These are phyloP conservation scores for Oegoconia quadripuncta DNA, from an alignment of 2,888 invertebrate species.

Conservation along the genomic window DNA sequence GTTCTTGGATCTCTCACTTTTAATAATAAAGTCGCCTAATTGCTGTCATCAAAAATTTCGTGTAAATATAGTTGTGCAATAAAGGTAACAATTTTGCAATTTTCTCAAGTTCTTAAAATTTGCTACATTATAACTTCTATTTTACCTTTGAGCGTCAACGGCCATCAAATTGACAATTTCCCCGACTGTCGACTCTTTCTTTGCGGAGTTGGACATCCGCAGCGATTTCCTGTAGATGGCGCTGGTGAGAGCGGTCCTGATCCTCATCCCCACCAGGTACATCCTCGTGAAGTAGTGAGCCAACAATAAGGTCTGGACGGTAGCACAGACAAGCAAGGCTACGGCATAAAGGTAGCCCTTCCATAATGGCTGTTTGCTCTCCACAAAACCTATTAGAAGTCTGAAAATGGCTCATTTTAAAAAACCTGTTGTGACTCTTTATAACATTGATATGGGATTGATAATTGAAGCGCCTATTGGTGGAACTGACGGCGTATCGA, in stretches of 20 bases:
- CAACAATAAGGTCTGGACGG: slow-evolving; percentile 89
- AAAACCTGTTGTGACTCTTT: neutral
- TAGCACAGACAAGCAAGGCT: slow-evolving; percentile 85
- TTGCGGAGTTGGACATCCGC: slow-evolving; percentile 87
- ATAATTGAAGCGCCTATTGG: too few relatives aligned
- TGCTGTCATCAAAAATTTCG: too few relatives aligned
- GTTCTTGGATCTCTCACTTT: too few relatives aligned
- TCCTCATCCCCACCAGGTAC: slow-evolving; percentile 93
- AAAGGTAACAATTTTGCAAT: too few relatives aligned
- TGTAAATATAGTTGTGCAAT: too few relatives aligned
- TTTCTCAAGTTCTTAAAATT: too few relatives aligned
- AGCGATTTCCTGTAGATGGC: slow-evolving; percentile 93
- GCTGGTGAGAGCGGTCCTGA: slow-evolving; percentile 92
- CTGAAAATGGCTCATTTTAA: slow-evolving; percentile 62
- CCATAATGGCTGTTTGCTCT: slow-evolving; percentile 83
- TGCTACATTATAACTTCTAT: too few relatives aligned
- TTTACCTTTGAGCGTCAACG: slow-evolving; percentile 89
- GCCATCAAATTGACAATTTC: slow-evolving; percentile 96
- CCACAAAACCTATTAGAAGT: slow-evolving; percentile 85
- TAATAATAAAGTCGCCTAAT: too few relatives aligned
- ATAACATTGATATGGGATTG: too few relatives aligned
- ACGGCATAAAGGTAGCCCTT: slow-evolving; percentile 92
- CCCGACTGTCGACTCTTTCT: slow-evolving; percentile 91
- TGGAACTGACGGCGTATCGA: too few relatives aligned
- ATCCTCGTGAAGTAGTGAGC: slow-evolving; percentile 95